phyloP scores from a whole-genome alignment of 2,797 vertebrate species.

The Bufotes viridis region DNA sequence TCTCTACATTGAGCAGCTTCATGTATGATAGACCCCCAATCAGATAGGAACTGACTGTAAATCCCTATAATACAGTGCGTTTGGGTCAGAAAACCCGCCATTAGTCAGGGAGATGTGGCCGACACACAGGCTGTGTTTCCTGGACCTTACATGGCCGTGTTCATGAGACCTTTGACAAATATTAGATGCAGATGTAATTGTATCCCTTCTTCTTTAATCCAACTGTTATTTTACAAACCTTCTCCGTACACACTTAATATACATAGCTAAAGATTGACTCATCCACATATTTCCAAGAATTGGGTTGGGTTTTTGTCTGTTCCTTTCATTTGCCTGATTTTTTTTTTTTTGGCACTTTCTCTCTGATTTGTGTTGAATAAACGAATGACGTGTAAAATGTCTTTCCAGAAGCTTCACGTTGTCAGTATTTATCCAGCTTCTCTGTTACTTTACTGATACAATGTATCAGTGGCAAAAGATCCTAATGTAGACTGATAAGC shows the following conservation, averaged over 20 bases:
- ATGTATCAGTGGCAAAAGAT: neutral
- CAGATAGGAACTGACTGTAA: too few relatives aligned
- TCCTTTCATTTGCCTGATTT: neutral
- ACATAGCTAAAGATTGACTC: conserved; percentile 4
- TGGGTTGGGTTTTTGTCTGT: conserved; percentile 1
- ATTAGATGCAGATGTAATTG: neutral
- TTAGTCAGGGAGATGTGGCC: too few relatives aligned
- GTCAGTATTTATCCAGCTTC: neutral
- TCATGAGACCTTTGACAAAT: neutral
- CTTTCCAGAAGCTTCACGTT: neutral
- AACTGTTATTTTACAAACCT: neutral
- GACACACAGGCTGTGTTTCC: too few relatives aligned
- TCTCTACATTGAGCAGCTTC: too few relatives aligned
- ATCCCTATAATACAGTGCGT: too few relatives aligned
- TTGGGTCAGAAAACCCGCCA: too few relatives aligned
- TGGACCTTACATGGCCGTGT: neutral
- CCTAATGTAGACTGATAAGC: neutral
- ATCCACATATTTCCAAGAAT: conserved; percentile 16
- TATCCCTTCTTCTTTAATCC: neutral
- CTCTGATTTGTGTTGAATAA: neutral
- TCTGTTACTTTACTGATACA: neutral
- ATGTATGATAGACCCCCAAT: too few relatives aligned
- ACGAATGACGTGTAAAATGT: neutral
- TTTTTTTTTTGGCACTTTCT: neutral
- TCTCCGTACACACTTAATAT: neutral